Evolutionary conservation across 2,113 vertebrate genomes (phyloP), one percentile per base, ranked within the genome.

Genomic region (Stegastes partitus): DNA sequence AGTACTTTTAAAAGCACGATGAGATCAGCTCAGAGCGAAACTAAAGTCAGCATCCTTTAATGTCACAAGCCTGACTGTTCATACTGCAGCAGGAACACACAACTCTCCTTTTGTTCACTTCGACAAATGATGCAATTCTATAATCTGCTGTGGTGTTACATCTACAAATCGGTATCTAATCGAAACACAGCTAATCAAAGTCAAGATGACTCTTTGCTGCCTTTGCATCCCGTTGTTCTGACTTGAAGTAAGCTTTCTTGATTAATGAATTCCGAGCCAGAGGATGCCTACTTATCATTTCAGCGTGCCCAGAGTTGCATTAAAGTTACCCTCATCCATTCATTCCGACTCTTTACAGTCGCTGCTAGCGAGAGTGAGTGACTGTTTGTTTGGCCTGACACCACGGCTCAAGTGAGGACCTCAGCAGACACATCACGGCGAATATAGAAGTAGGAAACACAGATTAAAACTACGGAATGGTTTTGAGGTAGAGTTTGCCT

Each of bases 401-500:
- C 31, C 28, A 19, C 7, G 45, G 49, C 55, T 82, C 25, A 49
- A 16, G 21, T 23, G 34, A 51, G 44, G 61, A 66, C 37, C 2
- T 37, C 75, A 61, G 22, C 8, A 61, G 34, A 56, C 64, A 50
- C 45, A 77, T 31, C 49, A 50, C 11, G 31, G 1, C 45, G 31
- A 45, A 44, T 3, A 64, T 31, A 68, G 21, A 65, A 55, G 25
- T 16, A 68, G 21, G 18, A 78, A 55, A 83, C 22, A 57, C 18
- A 56, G 57, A 74, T 31, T 54, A n/a, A 81, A 80, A 28, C 26
- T 74, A 47, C 51, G 39, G n/a, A 71, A 50, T 62, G 79, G 39
- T 34, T 83, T 79, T 55, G 84, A 90, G 87, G 87, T 89, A 86
- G 79, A 65, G 49, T 69, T 86, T 71, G 66, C 89, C 75, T 85